These are phyloP conservation scores for Vesta saturnalis DNA, from an alignment of 2,888 invertebrate genomes.

Conservation along the genomic window DNA sequence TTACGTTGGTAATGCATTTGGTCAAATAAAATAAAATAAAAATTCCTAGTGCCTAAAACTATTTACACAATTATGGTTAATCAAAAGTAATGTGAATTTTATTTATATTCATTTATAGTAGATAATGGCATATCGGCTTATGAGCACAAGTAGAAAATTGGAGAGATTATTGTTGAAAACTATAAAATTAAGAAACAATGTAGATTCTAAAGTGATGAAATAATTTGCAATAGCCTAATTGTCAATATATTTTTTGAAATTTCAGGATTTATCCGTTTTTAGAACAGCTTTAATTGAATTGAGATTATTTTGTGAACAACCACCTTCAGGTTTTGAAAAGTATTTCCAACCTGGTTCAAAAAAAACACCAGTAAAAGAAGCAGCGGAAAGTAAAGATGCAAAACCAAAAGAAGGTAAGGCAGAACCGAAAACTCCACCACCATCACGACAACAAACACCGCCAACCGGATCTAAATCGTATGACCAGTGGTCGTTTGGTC, in stretches of 20 bases:
- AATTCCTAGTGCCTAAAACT: no score
- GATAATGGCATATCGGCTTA: conserved; percentile 70
- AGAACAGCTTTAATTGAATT: conserved; percentile 71
- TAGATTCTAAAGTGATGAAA: conserved; percentile 53
- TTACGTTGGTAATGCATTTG: no score
- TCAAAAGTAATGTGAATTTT: conserved; percentile 20
- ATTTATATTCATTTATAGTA: conserved; percentile 15
- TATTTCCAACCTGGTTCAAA: conserved; percentile 76
- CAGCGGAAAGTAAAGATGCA: conserved; percentile 41
- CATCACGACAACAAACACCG: conserved; percentile 55
- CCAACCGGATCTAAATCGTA: conserved; percentile 57
- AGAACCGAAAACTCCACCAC: conserved; percentile 60
- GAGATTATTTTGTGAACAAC: conserved; percentile 75
- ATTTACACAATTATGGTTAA: no score
- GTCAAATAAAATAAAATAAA: no score
- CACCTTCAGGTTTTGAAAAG: conserved; percentile 95
- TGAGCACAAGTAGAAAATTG: conserved; percentile 67
- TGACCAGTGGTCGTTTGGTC: conserved; percentile 65
- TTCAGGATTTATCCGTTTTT: conserved; percentile 66
- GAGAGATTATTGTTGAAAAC: conserved; percentile 63
- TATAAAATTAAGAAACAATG: conserved; percentile 52
- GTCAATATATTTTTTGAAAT: conserved; percentile 37
- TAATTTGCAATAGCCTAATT: conserved; percentile 30
- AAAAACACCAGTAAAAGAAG: conserved; percentile 56
- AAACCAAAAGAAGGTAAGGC: conserved; percentile 56